Base-by-base conservation (phyloP, 2,113 vertebrate species). In the Copsychus sechellarum region DNA sequence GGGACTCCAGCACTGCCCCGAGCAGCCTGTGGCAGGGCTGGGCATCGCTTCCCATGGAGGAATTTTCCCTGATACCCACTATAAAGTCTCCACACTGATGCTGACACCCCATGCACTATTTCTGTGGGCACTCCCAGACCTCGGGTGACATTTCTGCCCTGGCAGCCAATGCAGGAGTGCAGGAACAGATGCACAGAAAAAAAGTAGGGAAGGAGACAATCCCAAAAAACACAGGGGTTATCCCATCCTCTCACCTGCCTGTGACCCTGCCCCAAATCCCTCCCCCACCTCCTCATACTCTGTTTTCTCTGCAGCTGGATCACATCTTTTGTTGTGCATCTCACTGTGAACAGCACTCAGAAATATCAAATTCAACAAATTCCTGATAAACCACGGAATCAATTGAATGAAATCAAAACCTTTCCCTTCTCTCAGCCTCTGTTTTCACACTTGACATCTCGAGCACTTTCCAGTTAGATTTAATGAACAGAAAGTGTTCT, bases 401-500 rank as follows among this genome's bases (percentile, higher is more conserved):
- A 76, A 57, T 2, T 58, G 67, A 81, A 65, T 33, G 23, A 72
- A 92, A 76, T 50, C 40, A 64, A 76, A 91, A 34, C 65, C 84
- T 40, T 61, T 79, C 74, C 65, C 53, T 83, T 67, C 81, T 28
- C 67, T 64, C 84, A 94, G 69, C n/a, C 76, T 58, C 74, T 2
- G 1, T 77, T 82, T 71, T 77, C 80, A 77, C 24, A 74, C n/a
- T 69, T 93, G 94, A 92, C 72, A 71, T 23, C 48, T 33, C 4
- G 2, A 92, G 78, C 80, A 74, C 83, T 81, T 91, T 81, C 72
- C 92, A 95, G 80, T 61, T 36, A 86, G 38, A 80, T 58, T 73
- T 92, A 86, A 86, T 84, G 80, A 96, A 74, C 9, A 36, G 64
- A 71, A 86, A 86, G 21, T 28, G 65, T 74, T 95, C 77, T 82